These are phyloP conservation scores for Rhinogobius similis DNA, from an alignment of 2,113 vertebrate species.

Conservation along the genomic window DNA sequence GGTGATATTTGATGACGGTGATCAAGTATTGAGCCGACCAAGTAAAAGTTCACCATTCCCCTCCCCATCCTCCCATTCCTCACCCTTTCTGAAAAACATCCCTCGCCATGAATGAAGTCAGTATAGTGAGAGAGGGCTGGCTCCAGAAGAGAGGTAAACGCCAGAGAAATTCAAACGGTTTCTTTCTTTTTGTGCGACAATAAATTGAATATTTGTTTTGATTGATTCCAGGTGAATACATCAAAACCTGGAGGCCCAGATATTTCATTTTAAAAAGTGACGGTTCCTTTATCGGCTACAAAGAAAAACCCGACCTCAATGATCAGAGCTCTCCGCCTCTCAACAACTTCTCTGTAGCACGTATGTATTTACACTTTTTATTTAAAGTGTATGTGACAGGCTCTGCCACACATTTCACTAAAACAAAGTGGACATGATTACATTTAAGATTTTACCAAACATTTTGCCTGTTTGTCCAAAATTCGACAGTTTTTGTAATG, in stretches of 20 bases:
- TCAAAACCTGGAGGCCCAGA: slow-evolving; percentile 89
- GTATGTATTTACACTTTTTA: slow-evolving; percentile 65
- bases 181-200: neutral
- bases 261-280: slow-evolving; percentile 91
- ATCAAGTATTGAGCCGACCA: slow-evolving; percentile 34
- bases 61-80: slow-evolving; percentile 35
- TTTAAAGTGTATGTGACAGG: too few species aligned
- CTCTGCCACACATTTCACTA: too few species aligned
- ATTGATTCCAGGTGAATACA: slow-evolving; percentile 83
- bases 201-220: neutral
- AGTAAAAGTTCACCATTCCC: slow-evolving; percentile 29
- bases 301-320: slow-evolving; percentile 83
- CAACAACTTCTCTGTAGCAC: slow-evolving; percentile 90
- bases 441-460: too few species aligned
- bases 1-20: slow-evolving; percentile 27
- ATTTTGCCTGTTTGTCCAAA: too few species aligned
- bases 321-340: slow-evolving; percentile 83
- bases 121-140: slow-evolving; percentile 72
- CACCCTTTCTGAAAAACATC: slow-evolving; percentile 39
- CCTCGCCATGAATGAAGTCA: slow-evolving; percentile 73
- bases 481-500: too few species aligned
- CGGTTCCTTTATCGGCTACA: slow-evolving; percentile 90
- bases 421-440: too few species aligned
- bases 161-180: neutral
- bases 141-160: slow-evolving; percentile 73